These are phyloP conservation scores for Oophaga sylvatica DNA, from an alignment of 2,797 vertebrate genomes.

Conservation along the genomic window DNA sequence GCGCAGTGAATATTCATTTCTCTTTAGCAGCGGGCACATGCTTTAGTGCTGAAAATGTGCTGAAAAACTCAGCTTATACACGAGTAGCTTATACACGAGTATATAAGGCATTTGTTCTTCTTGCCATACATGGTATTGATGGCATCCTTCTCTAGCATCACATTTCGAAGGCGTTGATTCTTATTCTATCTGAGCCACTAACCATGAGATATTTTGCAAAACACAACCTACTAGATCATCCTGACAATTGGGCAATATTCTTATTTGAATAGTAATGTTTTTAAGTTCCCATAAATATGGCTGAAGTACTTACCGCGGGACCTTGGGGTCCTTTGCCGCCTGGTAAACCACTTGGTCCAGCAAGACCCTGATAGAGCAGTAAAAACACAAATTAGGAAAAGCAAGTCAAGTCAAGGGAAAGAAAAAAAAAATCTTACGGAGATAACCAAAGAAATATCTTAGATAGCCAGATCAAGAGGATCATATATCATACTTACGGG, in stretches of 20 bases:
- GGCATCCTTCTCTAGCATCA: no score
- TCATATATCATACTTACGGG: conserved; percentile 80
- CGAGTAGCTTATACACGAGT: no score
- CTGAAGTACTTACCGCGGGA: conserved; percentile 79
- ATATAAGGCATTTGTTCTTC: no score
- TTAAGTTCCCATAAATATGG: not conserved
- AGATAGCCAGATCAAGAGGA: not conserved
- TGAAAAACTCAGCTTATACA: no score
- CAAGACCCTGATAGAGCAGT: conserved; percentile 79
- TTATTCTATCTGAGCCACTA: not conserved
- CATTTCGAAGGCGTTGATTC: no score
- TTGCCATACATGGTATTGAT: no score
- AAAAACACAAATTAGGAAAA: conserved; percentile 18
- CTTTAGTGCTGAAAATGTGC: no score
- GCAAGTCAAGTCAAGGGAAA: not conserved
- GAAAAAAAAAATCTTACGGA: not conserved
- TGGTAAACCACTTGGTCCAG: conserved; percentile 88
- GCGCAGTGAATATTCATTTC: no score
- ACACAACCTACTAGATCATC: not conserved
- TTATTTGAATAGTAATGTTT: not conserved
- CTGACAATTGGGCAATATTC: not conserved
- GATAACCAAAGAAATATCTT: no score
- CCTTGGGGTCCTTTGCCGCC: conserved; percentile 89
- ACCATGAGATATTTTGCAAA: not conserved
- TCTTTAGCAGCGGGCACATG: no score